These are phyloP conservation scores for Catostomus latipinnis DNA, from an alignment of 2,797 vertebrate genomes.

Conservation along the genomic window DNA sequence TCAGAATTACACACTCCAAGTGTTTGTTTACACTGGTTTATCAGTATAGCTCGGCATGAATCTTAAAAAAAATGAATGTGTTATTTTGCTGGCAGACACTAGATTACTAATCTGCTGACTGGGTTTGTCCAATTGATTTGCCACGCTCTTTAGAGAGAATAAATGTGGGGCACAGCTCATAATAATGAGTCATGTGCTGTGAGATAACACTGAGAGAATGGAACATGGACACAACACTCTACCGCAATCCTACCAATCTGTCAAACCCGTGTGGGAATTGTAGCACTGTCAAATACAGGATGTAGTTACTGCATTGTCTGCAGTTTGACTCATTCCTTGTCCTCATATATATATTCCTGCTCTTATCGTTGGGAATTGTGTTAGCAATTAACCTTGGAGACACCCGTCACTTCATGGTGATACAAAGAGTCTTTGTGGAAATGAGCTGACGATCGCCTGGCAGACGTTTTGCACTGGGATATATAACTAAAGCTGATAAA, in stretches of 20 bases:
- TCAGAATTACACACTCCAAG: background rate
- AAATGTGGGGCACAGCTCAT: constrained; percentile 58
- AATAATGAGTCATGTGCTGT: constrained; percentile 55
- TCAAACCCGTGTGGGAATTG: constrained; percentile 35
- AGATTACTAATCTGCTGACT: constrained; percentile 48
- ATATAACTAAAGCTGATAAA: constrained; percentile 43
- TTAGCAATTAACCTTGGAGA: constrained; percentile 58
- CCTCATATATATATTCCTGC: constrained; percentile 24
- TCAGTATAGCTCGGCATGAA: background rate
- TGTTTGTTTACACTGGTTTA: constrained; percentile 34
- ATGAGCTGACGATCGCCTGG: constrained; percentile 41
- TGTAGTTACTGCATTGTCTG: constrained; percentile 27
- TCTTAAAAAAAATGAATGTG: constrained; percentile 20
- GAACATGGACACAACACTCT: constrained; percentile 42
- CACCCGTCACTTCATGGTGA: constrained; percentile 47
- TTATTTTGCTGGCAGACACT: constrained; percentile 42
- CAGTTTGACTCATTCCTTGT: constrained; percentile 25
- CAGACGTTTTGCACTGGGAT: constrained; percentile 27
- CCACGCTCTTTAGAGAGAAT: constrained; percentile 51
- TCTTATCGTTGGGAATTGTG: constrained; percentile 52
- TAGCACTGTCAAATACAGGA: constrained; percentile 43
- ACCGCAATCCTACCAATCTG: constrained; percentile 37
- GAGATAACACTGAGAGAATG: constrained; percentile 53
- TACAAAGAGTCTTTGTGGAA: constrained; percentile 50
- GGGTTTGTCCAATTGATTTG: constrained; percentile 62